Conservation (phyloP, 2,797 vertebrate genomes). For the Artibeus jamaicensis region DNA sequence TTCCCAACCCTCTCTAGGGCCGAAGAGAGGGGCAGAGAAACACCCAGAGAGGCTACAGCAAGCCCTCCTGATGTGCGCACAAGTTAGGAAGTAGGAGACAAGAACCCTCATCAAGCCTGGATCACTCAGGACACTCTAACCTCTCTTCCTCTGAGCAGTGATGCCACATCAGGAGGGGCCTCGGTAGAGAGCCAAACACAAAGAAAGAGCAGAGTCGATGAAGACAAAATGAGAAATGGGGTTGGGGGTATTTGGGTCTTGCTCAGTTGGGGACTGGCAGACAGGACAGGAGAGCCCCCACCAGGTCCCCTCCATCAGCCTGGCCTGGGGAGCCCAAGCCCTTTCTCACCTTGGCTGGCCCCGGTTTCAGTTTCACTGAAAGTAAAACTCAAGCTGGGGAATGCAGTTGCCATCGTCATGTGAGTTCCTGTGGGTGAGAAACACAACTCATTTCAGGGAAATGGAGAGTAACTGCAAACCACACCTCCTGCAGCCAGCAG, state of each 20-base stretch:
- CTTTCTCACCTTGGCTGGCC: not conserved
- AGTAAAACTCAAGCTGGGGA: fast-evolving
- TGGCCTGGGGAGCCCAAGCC: not conserved
- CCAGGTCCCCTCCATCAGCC: too few relatives aligned
- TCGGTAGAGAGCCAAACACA: too few relatives aligned
- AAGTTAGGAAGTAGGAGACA: not conserved
- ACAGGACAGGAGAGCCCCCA: not conserved
- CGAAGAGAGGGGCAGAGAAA: not conserved
- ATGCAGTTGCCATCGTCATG: not conserved
- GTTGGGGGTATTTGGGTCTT: not conserved
- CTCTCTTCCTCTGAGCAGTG: not conserved
- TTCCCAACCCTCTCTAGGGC: not conserved
- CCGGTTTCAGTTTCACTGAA: fast-evolving
- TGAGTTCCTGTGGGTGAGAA: not conserved
- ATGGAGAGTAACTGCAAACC: too few relatives aligned
- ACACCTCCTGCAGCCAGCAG: too few relatives aligned
- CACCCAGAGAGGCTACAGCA: not conserved
- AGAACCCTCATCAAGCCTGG: not conserved
- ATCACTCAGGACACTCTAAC: fast-evolving
- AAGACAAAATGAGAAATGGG: not conserved
- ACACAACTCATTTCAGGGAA: not conserved
- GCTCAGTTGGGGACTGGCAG: too few relatives aligned
- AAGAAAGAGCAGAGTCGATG: too few relatives aligned
- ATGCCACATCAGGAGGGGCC: not conserved
- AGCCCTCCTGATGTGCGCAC: not conserved